A percentile compares a stretch with the other conserved stretches of the same genome.
phyloP scores from a whole-genome alignment of 2,797 vertebrate species.

The Aeoliscus strigatus region DNA sequence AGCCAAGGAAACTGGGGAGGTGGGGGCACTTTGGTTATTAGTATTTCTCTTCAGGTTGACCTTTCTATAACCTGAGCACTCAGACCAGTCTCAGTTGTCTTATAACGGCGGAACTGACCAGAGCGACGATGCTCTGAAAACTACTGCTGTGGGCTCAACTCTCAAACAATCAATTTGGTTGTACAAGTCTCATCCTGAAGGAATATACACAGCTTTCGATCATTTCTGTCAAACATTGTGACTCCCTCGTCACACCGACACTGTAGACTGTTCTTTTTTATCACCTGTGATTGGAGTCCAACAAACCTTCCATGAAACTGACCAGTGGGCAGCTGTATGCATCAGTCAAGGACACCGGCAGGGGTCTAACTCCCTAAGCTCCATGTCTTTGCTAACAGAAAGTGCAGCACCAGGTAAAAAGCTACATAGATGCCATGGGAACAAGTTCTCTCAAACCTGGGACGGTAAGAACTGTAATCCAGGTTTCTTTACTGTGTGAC shows the following conservation, averaged over 20 bases:
- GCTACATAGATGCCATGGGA: too few relatives aligned
- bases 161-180: constrained; percentile 33
- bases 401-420: too few relatives aligned
- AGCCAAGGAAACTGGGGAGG: constrained; percentile 33
- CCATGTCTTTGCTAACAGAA: too few relatives aligned
- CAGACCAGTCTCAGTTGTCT: constrained; percentile 50
- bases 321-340: too few relatives aligned
- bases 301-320: too few relatives aligned
- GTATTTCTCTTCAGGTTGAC: constrained; percentile 51
- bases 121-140: constrained; percentile 43
- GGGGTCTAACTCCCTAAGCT: too few relatives aligned
- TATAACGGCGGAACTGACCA: constrained; percentile 39
- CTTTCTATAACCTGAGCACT: constrained; percentile 41
- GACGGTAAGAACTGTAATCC: too few relatives aligned
- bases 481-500: too few relatives aligned
- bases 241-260: constrained; percentile 5
- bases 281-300: too few relatives aligned
- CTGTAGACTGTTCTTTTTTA: constrained; percentile 24
- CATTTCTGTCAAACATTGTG: constrained; percentile 23
- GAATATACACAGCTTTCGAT: constrained; percentile 26
- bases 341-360: too few relatives aligned
- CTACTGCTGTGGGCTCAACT: constrained; percentile 36
- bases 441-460: too few relatives aligned
- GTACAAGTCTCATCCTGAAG: constrained; percentile 26
- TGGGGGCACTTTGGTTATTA: constrained; percentile 41